Conservation (phyloP, 2,888 invertebrate species). For the Lobophora halterata region DNA sequence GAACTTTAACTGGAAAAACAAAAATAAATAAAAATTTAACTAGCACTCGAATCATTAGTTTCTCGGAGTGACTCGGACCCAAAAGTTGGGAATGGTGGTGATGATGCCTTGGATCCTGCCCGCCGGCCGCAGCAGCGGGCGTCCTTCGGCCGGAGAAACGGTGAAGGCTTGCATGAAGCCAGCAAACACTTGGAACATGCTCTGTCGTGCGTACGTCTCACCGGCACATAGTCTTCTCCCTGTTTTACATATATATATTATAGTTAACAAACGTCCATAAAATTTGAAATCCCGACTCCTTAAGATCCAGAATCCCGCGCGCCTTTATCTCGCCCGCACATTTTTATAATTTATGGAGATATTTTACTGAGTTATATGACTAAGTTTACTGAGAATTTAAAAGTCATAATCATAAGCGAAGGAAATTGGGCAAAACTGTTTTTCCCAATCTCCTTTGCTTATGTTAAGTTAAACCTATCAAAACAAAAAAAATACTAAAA, state of each 20-base stretch:
- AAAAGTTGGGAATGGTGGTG: conserved; percentile 78
- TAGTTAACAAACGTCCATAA: neutral
- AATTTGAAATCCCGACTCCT: too few relatives aligned
- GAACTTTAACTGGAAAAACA: too few relatives aligned
- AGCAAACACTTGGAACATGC: conserved; percentile 82
- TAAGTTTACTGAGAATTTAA: too few relatives aligned
- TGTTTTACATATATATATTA: conserved; percentile 36
- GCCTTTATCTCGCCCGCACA: too few relatives aligned
- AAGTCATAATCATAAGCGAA: too few relatives aligned
- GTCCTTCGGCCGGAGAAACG: conserved; percentile 75
- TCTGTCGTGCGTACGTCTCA: conserved; percentile 85
- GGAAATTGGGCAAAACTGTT: too few relatives aligned
- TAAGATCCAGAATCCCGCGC: too few relatives aligned
- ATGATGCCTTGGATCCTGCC: conserved; percentile 78
- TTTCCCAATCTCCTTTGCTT: too few relatives aligned
- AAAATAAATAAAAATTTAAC: neutral
- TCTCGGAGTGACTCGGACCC: conserved; percentile 76
- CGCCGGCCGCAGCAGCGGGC: conserved; percentile 48
- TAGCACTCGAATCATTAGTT: conserved; percentile 18
- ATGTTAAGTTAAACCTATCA: too few relatives aligned
- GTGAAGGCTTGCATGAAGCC: conserved; percentile 83
- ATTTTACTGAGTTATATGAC: too few relatives aligned
- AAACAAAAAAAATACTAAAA: too few relatives aligned
- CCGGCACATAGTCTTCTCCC: conserved; percentile 86
- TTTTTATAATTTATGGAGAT: too few relatives aligned